Percentiles rank a stretch among this genome's conserved stretches.
Evolutionary conservation across 2,797 vertebrate species (phyloP).

Genomic region (Poeciliopsis infans): DNA sequence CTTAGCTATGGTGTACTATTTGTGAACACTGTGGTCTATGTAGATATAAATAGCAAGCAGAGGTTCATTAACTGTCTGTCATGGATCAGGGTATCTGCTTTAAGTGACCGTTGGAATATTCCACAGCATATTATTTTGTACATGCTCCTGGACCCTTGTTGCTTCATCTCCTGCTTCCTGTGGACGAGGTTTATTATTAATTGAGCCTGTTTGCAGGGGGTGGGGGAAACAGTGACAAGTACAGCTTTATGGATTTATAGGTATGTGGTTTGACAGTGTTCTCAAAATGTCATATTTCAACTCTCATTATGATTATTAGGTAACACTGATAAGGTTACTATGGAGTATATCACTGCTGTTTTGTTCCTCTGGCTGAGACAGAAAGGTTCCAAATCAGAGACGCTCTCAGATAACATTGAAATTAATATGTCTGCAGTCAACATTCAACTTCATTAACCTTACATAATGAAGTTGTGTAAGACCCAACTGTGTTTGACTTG

Average conservation of each 20-base stretch:
- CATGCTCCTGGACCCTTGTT: conserved; percentile 17
- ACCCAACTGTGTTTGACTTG: neutral
- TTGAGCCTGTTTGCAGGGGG: conserved; percentile 6
- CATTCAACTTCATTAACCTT: conserved; percentile 6
- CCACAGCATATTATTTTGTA: conserved; percentile 26
- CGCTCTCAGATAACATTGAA: neutral
- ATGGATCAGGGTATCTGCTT: conserved; percentile 44
- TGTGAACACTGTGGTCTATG: conserved; percentile 14
- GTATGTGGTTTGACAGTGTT: neutral
- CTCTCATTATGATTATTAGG: neutral
- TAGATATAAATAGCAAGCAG: conserved; percentile 43
- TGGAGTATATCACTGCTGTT: neutral
- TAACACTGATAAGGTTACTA: conserved; percentile 2
- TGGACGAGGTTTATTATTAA: conserved; percentile 64
- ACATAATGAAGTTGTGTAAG: neutral
- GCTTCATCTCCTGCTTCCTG: conserved; percentile 15
- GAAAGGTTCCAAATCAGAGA: conserved; percentile 2
- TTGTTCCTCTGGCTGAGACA: neutral
- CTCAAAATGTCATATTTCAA: conserved; percentile 13
- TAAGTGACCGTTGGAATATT: conserved; percentile 25
- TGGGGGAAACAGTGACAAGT: neutral
- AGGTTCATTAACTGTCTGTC: conserved; percentile 56
- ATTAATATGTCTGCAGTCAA: neutral
- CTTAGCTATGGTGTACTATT: conserved; percentile 40
- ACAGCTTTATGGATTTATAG: conserved; percentile 43